Evolutionary conservation across 1,140 invertebrate genomes (phyloP), one percentile per base, ranked within the genome.

Genomic region (Elysia chlorotica): DNA sequence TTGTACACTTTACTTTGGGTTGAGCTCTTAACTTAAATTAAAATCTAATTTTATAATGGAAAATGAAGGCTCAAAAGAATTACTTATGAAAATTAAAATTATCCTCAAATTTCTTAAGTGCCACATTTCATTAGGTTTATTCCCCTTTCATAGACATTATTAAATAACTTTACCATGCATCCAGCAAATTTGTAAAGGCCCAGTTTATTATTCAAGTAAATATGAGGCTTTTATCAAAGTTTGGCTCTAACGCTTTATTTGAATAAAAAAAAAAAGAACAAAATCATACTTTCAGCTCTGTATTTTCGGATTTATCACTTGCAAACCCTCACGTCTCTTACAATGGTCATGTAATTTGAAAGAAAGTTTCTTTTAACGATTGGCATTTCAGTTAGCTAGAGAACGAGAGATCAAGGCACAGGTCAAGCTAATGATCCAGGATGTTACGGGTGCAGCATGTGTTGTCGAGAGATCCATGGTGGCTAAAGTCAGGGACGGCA

Each of bases 351-450:
- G 31, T 65, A 17, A 65, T 19, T 19, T 36, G 28, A 19, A 23
- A 19, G 17, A 33, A n/a, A 0, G 17, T 37, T 66, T n/a, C 23
- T 66, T 66, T 31, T n/a, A n/a, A n/a, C n/a, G n/a, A n/a, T n/a
- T n/a, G n/a, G n/a, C n/a, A n/a, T n/a, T 74, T 6, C 73, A 87
- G 87, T 65, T 86, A 67, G 85, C 84, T 5, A 70, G 84, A 77
- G 87, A 88, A 74, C 71, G 79, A 31, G 83, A 91, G 88, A 88
- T 91, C 1, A 86, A 88, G 82, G 91, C 85, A 21, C 91, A 93
- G 86, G 90, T 95, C 0, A 65, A 59, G 30, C 14, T 69, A 28
- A 59, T 69, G 54, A 69, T 69, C n/a, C 1, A 23, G 2, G 67
- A 69, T 37, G 54, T 69, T 10, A 65, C 48, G 2, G 30, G 57